These are phyloP conservation scores for Encarsia formosa DNA, from an alignment of 2,888 invertebrate species.

Conservation along the genomic window DNA sequence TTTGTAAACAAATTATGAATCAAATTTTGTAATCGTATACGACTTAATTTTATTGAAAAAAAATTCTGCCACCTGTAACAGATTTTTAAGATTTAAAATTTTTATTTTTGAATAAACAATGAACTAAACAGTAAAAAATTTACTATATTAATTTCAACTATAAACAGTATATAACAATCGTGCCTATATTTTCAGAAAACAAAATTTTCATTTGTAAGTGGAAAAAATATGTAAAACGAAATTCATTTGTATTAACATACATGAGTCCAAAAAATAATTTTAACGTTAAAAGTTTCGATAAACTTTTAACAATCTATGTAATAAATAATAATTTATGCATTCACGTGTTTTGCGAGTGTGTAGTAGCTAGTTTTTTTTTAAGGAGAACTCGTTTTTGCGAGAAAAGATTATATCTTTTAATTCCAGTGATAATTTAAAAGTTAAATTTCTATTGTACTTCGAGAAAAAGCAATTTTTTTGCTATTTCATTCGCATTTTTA, in stretches of 20 bases:
- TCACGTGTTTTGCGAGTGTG: conserved; percentile 18
- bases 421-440: conserved; percentile 22
- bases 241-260: conserved; percentile 7
- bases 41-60: too few species aligned
- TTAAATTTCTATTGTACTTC: conserved; percentile 16
- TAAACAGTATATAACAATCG: too few species aligned
- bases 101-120: too few species aligned
- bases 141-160: too few species aligned
- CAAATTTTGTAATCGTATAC: too few species aligned
- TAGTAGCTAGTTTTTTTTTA: conserved; percentile 23
- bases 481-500: conserved; percentile 11
- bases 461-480: conserved; percentile 3
- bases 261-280: neutral
- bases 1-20: too few species aligned
- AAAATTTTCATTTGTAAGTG: too few species aligned
- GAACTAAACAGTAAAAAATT: too few species aligned
- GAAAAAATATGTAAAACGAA: too few species aligned
- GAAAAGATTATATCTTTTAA: conserved; percentile 9
- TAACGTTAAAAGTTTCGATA: conserved; percentile 9
- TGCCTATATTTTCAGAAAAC: too few species aligned
- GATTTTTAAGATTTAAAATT: too few species aligned
- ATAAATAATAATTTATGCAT: conserved; percentile 16
- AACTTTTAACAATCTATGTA: conserved; percentile 5
- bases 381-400: conserved; percentile 5
- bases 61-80: too few species aligned